A percentile compares a stretch with the other conserved stretches of the same genome.
phyloP scores from a whole-genome alignment of 2,797 vertebrate species.

The Dermochelys coriacea region DNA sequence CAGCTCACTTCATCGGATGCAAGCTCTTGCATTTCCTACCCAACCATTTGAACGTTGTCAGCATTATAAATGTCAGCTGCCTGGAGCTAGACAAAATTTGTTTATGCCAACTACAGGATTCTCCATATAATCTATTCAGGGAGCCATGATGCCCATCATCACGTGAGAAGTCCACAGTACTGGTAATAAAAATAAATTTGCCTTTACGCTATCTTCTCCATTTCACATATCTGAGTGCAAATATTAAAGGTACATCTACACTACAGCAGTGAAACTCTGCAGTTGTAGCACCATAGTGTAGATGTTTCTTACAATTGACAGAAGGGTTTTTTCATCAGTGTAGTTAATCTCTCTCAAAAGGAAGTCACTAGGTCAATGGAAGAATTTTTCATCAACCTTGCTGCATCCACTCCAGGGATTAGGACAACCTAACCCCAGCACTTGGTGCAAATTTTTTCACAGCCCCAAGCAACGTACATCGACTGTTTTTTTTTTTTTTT shows the following conservation, averaged over 20 bases:
- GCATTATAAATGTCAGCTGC: slow-evolving; percentile 34
- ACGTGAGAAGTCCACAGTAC: neutral
- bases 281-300: neutral
- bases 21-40: slow-evolving; percentile 51
- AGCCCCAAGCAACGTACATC: neutral
- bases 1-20: no score
- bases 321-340: neutral
- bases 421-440: neutral
- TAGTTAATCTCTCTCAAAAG: neutral
- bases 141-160: neutral
- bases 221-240: neutral
- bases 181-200: neutral
- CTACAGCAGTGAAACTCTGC: neutral
- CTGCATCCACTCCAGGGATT: neutral
- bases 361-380: neutral
- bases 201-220: neutral
- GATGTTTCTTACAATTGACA: neutral
- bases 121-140: slow-evolving; percentile 13
- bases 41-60: slow-evolving; percentile 40
- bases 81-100: slow-evolving; percentile 51
- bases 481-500: neutral
- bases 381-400: neutral
- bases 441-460: neutral
- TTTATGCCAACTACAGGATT: slow-evolving; percentile 30
- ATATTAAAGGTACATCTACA: neutral